A percentile compares a stretch with the other conserved stretches of the same genome.
Evolutionary conservation across 2,797 vertebrate genomes (phyloP).

Genomic region (Lemur catta): DNA sequence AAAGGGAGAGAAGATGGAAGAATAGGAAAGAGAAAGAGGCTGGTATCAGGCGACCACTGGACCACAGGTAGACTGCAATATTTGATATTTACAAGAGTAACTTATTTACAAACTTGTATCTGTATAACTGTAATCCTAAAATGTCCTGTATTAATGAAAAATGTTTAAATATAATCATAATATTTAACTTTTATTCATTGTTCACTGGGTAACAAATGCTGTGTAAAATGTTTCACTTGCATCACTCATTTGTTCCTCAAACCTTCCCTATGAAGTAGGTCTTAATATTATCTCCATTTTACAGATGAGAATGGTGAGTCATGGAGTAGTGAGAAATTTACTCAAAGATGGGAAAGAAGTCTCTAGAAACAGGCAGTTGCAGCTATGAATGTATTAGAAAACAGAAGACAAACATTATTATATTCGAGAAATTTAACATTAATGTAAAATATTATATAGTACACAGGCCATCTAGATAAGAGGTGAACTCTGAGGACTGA

Average conservation of each 20-base stretch:
- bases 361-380: neutral
- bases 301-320: neutral
- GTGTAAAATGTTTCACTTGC: neutral
- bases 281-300: neutral
- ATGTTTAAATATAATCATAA: neutral
- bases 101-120: neutral
- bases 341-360: neutral
- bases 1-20: slow-evolving; percentile 26
- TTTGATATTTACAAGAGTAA: neutral
- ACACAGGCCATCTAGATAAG: neutral
- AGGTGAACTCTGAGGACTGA: neutral
- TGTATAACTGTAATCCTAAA: neutral
- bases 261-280: neutral
- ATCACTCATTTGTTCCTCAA: neutral
- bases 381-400: neutral
- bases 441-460: neutral
- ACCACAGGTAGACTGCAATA: slow-evolving; percentile 29
- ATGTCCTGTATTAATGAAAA: neutral
- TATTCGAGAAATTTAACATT: neutral
- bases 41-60: neutral
- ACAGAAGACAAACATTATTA: neutral
- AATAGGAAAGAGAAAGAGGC: slow-evolving; percentile 36
- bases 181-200: neutral
- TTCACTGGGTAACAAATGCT: neutral
- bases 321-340: neutral